Percentiles rank a stretch among this genome's conserved stretches.
Evolutionary conservation across 1,140 invertebrate species (phyloP).

Genomic region (Yoshiicerus persimilis): DNA sequence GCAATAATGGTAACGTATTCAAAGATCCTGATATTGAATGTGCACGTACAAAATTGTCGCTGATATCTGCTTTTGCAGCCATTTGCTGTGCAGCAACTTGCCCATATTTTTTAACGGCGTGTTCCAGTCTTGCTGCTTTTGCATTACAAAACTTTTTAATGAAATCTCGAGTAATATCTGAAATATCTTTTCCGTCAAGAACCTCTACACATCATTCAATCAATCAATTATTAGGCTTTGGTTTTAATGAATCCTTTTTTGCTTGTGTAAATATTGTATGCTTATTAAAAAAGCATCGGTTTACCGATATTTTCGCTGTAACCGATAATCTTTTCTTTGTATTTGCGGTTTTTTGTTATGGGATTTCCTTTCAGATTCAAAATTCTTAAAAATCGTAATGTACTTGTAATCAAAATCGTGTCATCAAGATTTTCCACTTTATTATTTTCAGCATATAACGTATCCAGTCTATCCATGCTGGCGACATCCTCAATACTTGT

Average conservation of each 20-base stretch:
- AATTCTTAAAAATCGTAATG: slow-evolving; percentile 25
- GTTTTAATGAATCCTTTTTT: no score
- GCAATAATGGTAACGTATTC: not conserved
- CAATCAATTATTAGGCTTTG: no score
- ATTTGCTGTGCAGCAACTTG: not conserved
- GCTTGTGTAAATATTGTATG: no score
- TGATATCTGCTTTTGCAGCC: not conserved
- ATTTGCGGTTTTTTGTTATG: slow-evolving; percentile 33
- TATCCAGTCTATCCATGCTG: slow-evolving; percentile 26
- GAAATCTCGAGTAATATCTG: slow-evolving; percentile 31
- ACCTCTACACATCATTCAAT: not conserved
- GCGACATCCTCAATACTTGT: slow-evolving; percentile 36
- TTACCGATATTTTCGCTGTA: slow-evolving; percentile 30
- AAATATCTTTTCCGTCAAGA: slow-evolving; percentile 40
- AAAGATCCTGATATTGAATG: not conserved
- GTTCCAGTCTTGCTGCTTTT: slow-evolving; percentile 26
- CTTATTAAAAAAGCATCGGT: no score
- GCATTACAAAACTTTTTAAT: slow-evolving; percentile 33
- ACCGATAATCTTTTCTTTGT: slow-evolving; percentile 42
- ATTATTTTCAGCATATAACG: slow-evolving; percentile 26
- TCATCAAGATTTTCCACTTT: slow-evolving; percentile 27
- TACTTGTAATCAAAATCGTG: slow-evolving; percentile 19
- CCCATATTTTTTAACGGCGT: not conserved
- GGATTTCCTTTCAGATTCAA: slow-evolving; percentile 42
- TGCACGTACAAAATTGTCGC: not conserved